These are phyloP conservation scores for Saxicola maurus DNA, from an alignment of 2,797 vertebrate genomes.

Conservation along the genomic window DNA sequence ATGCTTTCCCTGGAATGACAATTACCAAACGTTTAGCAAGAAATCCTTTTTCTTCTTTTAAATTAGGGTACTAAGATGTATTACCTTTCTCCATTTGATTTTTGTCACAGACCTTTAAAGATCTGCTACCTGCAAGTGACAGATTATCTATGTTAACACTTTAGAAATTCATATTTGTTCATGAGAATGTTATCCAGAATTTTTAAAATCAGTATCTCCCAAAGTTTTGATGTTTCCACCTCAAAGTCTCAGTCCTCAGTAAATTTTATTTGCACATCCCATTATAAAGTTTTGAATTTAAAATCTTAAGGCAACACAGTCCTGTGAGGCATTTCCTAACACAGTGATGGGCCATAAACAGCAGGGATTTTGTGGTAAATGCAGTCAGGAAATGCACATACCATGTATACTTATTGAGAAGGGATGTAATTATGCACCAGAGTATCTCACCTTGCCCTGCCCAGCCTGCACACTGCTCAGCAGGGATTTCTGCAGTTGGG, in stretches of 20 bases:
- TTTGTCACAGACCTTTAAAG: neutral
- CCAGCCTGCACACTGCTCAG: neutral
- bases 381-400: neutral
- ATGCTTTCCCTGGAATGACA: neutral
- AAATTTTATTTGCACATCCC: neutral
- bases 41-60: neutral
- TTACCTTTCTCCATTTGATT: neutral
- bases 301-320: neutral
- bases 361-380: neutral
- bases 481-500: neutral
- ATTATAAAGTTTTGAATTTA: neutral
- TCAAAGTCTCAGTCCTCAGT: neutral
- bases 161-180: neutral
- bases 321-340: neutral
- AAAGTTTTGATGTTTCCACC: neutral
- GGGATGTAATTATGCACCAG: accelerated
- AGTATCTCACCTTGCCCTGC: neutral
- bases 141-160: neutral
- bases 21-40: neutral
- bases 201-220: neutral
- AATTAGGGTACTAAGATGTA: neutral
- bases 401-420: accelerated
- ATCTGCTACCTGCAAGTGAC: neutral
- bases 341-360: neutral
- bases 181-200: neutral